Evolutionary conservation across 2,888 invertebrate species (phyloP).

Genomic region (Napeogenes sylphis): DNA sequence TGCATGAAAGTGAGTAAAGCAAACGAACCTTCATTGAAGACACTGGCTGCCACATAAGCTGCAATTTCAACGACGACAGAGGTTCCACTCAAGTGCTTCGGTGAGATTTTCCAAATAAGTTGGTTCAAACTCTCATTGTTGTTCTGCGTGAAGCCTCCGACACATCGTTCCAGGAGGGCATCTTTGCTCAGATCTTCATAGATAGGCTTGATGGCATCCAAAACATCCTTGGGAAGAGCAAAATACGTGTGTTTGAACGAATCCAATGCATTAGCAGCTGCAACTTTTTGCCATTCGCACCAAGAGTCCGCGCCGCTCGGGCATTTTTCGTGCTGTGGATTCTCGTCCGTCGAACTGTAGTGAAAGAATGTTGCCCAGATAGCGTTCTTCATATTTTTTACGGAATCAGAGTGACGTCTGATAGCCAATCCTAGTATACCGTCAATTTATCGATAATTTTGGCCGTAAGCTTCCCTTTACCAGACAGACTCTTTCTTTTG

Average conservation of each 20-base stretch:
- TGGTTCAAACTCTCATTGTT: conserved; percentile 7
- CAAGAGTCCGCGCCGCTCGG: neutral
- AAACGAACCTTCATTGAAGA: conserved; percentile 13
- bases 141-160: conserved; percentile 7
- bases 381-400: conserved; percentile 20
- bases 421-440: conserved; percentile 43
- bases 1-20: conserved; percentile 6
- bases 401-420: conserved; percentile 34
- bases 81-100: conserved; percentile 3
- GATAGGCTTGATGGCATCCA: neutral
- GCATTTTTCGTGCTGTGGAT: neutral
- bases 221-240: neutral
- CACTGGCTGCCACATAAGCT: conserved; percentile 8
- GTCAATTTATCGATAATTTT: conserved; percentile 40
- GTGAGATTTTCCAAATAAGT: conserved; percentile 1
- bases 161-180: neutral
- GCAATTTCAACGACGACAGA: conserved; percentile 10
- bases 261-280: neutral
- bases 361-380: neutral
- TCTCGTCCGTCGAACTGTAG: too few species aligned
- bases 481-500: conserved; percentile 7
- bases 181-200: conserved; percentile 6
- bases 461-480: conserved; percentile 30
- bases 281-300: neutral
- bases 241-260: neutral